A percentile compares a stretch with the other conserved stretches of the same genome.
Conservation (phyloP, 2,797 vertebrate genomes). For the Gouania willdenowi region DNA sequence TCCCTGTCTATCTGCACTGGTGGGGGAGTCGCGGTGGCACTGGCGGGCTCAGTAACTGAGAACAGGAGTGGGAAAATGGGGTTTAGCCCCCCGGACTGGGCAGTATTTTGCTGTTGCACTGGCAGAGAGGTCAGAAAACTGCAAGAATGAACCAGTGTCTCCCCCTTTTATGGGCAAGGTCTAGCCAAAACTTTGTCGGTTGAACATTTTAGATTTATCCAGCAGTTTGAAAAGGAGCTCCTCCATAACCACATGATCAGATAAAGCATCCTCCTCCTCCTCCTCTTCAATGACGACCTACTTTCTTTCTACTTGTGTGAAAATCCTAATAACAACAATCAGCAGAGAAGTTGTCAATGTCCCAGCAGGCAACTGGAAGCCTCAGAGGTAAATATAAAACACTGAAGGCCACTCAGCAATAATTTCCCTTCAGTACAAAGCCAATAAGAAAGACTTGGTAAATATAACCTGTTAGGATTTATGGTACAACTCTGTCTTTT, state of each 20-base stretch:
- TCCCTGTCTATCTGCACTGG: slow-evolving; percentile 34
- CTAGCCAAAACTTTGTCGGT: slow-evolving; percentile 15
- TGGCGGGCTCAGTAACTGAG: slow-evolving; percentile 28
- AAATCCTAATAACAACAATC: slow-evolving; percentile 44
- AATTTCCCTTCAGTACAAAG: neutral
- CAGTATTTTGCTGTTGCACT: slow-evolving; percentile 24
- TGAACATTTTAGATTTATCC: neutral
- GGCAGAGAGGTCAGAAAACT: slow-evolving; percentile 62
- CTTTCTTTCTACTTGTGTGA: slow-evolving; percentile 31
- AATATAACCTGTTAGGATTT: too few relatives aligned
- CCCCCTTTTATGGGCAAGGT: slow-evolving; percentile 42
- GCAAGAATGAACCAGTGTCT: slow-evolving; percentile 50
- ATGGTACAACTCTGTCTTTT: too few relatives aligned
- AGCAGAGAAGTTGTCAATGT: slow-evolving; percentile 25
- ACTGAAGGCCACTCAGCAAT: slow-evolving; percentile 2
- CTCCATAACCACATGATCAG: too few relatives aligned
- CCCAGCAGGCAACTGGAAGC: slow-evolving; percentile 35
- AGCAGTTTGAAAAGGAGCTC: neutral
- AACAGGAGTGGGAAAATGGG: slow-evolving; percentile 14
- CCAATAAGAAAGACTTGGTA: neutral
- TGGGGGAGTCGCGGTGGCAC: slow-evolving; percentile 11
- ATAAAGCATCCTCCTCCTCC: too few relatives aligned
- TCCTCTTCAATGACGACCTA: too few relatives aligned
- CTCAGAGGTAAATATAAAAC: slow-evolving; percentile 18
- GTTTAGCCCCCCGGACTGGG: slow-evolving; percentile 19